These are phyloP conservation scores for Eremophila alpestris DNA, from an alignment of 2,797 vertebrate genomes.

Conservation along the genomic window DNA sequence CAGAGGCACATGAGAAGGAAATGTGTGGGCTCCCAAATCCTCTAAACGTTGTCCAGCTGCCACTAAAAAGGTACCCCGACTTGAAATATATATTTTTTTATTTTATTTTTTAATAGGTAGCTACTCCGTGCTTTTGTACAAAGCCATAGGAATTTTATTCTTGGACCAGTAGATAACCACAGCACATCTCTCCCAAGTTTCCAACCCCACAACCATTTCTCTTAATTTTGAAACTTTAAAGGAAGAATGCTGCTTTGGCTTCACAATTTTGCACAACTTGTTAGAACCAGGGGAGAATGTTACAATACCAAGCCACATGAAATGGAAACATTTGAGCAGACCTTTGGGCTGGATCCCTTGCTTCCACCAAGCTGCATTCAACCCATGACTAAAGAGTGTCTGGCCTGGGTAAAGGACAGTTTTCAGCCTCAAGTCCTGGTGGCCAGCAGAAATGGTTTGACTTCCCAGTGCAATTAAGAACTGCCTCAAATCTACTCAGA, in stretches of 20 bases:
- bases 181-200: constrained; percentile 79
- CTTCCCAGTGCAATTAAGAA: not conserved
- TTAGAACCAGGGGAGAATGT: constrained; percentile 63
- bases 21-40: not conserved
- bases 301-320: constrained; percentile 63
- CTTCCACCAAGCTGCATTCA: constrained; percentile 23
- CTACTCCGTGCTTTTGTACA: constrained; percentile 61
- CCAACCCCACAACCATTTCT: constrained; percentile 78
- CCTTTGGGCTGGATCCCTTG: constrained; percentile 37
- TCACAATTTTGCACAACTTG: constrained; percentile 66
- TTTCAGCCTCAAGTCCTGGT: not conserved
- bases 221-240: constrained; percentile 80
- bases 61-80: constrained; percentile 38
- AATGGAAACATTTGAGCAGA: constrained; percentile 68
- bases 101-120: constrained; percentile 44
- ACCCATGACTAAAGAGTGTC: not conserved
- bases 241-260: constrained; percentile 78
- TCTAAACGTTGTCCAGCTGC: constrained; percentile 4
- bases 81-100: not conserved
- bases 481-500: not conserved
- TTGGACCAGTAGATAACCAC: constrained; percentile 76
- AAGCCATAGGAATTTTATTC: constrained; percentile 77
- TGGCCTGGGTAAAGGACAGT: not conserved
- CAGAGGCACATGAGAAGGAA: not conserved
- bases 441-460: not conserved